These are phyloP conservation scores for Drosophila buzzatii DNA, from an alignment of 2,888 invertebrate genomes.

Conservation along the genomic window DNA sequence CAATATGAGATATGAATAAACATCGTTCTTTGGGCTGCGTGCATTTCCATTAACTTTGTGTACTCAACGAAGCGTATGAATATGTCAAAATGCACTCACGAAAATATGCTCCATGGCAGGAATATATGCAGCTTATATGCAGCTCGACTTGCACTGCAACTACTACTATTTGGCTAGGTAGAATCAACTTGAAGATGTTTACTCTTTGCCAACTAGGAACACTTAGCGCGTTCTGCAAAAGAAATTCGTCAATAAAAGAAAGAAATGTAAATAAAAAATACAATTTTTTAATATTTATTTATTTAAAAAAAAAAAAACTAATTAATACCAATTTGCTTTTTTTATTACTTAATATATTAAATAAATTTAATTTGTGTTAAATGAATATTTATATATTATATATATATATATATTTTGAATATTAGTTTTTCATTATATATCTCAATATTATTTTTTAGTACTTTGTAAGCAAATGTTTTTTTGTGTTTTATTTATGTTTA, in stretches of 20 bases:
- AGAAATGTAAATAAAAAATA: not conserved
- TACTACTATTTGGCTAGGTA: slow-evolving; percentile 9
- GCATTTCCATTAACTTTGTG: slow-evolving; percentile 72
- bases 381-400: no score
- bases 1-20: slow-evolving; percentile 41
- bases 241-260: not conserved
- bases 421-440: no score
- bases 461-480: no score
- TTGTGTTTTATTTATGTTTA: no score
- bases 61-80: slow-evolving; percentile 69
- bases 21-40: slow-evolving; percentile 41
- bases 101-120: slow-evolving; percentile 35
- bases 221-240: not conserved
- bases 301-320: no score
- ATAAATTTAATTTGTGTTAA: no score
- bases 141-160: not conserved
- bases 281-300: not conserved
- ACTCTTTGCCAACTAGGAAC: not conserved
- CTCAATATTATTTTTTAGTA: no score
- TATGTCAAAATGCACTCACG: slow-evolving; percentile 77
- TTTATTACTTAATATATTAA: no score
- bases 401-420: no score
- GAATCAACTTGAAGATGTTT: not conserved
- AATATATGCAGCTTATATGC: slow-evolving; percentile 4
- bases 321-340: no score